These are phyloP conservation scores for Cydia strobilella DNA, from an alignment of 1,140 invertebrate species.

Conservation along the genomic window DNA sequence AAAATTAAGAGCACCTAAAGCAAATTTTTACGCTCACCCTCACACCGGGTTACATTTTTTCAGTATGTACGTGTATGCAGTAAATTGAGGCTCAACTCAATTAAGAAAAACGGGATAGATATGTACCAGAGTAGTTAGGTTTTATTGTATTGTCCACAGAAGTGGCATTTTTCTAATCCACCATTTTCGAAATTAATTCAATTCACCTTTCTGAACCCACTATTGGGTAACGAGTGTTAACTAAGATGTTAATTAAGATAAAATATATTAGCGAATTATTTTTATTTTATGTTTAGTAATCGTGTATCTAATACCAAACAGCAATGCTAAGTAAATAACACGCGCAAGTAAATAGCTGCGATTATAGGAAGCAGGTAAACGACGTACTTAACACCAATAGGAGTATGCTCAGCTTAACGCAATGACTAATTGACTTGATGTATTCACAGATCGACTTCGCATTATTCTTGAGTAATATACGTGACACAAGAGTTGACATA, in stretches of 20 bases:
- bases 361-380: not conserved
- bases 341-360: not conserved
- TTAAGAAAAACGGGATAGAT: too few species aligned
- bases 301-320: not conserved
- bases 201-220: too few species aligned
- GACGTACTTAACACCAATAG: not conserved
- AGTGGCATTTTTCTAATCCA: too few species aligned
- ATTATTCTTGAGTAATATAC: conserved; percentile 1
- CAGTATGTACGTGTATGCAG: too few species aligned
- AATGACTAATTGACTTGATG: not conserved
- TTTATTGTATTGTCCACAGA: too few species aligned
- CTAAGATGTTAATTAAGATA: not conserved
- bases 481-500: not conserved
- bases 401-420: not conserved
- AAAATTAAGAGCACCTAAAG: too few species aligned
- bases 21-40: too few species aligned
- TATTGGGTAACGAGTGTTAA: not conserved
- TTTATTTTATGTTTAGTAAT: not conserved
- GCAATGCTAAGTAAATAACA: not conserved
- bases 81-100: too few species aligned
- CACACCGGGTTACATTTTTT: too few species aligned
- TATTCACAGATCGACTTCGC: not conserved
- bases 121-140: too few species aligned
- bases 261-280: not conserved
- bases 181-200: too few species aligned